phyloP scores from a whole-genome alignment of 2,113 vertebrate species.

The Rhagologus leucostigma region DNA sequence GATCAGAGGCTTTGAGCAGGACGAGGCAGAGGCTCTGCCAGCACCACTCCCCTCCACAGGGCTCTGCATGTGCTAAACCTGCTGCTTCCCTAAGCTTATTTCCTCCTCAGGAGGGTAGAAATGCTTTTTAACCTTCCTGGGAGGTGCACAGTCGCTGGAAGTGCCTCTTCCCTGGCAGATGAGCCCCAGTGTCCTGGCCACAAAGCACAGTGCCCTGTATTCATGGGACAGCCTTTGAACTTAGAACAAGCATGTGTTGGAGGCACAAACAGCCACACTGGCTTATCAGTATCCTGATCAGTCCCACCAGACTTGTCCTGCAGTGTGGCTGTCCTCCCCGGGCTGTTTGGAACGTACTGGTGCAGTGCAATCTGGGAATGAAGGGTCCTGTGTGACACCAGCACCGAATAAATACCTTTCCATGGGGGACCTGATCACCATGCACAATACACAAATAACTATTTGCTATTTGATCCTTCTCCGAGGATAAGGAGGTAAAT shows the following conservation, averaged over 20 bases:
- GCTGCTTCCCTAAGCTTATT: background rate
- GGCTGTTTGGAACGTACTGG: accelerated
- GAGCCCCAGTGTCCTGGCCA: accelerated
- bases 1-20: background rate
- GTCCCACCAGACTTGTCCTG: background rate
- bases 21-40: background rate
- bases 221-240: background rate
- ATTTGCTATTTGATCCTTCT: background rate
- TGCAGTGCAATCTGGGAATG: background rate
- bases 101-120: background rate
- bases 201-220: background rate
- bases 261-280: background rate
- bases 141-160: accelerated
- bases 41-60: background rate
- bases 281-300: background rate
- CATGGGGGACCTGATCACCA: background rate
- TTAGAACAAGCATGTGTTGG: accelerated
- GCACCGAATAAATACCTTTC: background rate
- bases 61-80: background rate
- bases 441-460: background rate
- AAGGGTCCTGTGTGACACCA: background rate
- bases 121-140: background rate
- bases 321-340: background rate
- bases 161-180: background rate
- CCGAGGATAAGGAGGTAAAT: background rate